Evolutionary conservation across 2,888 invertebrate species (phyloP).

Genomic region (Parapristionchus giblindavisi): DNA sequence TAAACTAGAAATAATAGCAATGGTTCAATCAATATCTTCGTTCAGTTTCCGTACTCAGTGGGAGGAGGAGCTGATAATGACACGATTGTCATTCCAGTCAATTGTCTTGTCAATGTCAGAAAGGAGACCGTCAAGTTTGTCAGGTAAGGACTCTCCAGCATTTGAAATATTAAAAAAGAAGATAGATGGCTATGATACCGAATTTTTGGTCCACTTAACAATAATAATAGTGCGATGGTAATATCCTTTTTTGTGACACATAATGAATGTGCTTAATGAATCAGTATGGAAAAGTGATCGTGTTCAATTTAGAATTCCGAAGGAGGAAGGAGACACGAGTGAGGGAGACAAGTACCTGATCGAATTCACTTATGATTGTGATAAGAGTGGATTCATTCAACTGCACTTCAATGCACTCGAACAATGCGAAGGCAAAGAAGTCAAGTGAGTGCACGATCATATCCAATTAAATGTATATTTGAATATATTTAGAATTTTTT

Average conservation of each 20-base stretch:
- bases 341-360: constrained; percentile 80
- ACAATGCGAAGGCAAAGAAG: constrained; percentile 75
- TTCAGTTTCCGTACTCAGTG: not conserved
- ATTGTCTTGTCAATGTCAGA: constrained; percentile 92
- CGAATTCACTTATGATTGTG: constrained; percentile 96
- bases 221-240: too few species aligned
- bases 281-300: too few species aligned
- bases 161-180: not conserved
- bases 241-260: too few species aligned
- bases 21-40: not conserved
- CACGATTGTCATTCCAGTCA: constrained; percentile 92
- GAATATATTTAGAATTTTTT: not conserved
- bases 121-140: constrained; percentile 94
- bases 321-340: constrained; percentile 41
- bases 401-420: constrained; percentile 95
- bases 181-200: too few species aligned
- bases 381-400: constrained; percentile 90
- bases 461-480: not conserved
- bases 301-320: constrained; percentile 34
- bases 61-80: not conserved
- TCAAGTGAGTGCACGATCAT: constrained; percentile 44
- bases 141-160: constrained; percentile 72
- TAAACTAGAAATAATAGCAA: too few species aligned
- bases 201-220: too few species aligned
- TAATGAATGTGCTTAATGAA: too few species aligned